Conservation (phyloP, 2,113 vertebrate species). For the Pseudopipra pipra region DNA sequence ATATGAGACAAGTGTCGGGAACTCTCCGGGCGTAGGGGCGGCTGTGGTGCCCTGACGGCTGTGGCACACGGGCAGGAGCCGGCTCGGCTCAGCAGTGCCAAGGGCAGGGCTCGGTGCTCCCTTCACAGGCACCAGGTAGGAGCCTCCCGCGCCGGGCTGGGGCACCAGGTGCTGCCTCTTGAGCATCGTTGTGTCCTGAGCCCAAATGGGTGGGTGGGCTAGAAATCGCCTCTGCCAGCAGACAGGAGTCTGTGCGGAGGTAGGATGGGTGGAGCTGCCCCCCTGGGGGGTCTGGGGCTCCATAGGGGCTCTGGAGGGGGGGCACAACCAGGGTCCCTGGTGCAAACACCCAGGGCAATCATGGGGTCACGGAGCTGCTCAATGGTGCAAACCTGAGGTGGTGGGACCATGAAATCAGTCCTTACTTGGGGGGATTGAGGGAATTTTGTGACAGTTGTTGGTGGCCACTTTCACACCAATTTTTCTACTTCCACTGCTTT, state of each 20-base stretch:
- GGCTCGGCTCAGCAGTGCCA: background rate
- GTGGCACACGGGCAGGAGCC: background rate
- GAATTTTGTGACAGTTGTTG: background rate
- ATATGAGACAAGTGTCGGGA: background rate
- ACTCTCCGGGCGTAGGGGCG: background rate
- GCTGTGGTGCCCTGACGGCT: background rate
- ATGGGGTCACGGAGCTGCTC: background rate
- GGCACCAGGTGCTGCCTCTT: background rate
- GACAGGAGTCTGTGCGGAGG: background rate
- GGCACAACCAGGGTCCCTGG: accelerated
- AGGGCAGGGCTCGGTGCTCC: background rate
- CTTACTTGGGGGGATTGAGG: background rate
- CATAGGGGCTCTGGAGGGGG: background rate
- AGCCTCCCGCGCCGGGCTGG: background rate
- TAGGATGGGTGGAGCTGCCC: background rate
- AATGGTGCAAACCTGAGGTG: background rate
- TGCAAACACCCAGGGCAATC: accelerated
- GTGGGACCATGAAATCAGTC: background rate
- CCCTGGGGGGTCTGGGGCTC: background rate
- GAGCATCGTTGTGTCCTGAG: accelerated
- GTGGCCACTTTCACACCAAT: background rate
- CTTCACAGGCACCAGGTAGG: constrained; percentile 31
- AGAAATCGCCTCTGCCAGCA: accelerated
- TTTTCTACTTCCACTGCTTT: background rate
- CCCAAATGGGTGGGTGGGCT: background rate